phyloP scores from a whole-genome alignment of 2,113 vertebrate genomes.

The Thamnophis sirtalis region DNA sequence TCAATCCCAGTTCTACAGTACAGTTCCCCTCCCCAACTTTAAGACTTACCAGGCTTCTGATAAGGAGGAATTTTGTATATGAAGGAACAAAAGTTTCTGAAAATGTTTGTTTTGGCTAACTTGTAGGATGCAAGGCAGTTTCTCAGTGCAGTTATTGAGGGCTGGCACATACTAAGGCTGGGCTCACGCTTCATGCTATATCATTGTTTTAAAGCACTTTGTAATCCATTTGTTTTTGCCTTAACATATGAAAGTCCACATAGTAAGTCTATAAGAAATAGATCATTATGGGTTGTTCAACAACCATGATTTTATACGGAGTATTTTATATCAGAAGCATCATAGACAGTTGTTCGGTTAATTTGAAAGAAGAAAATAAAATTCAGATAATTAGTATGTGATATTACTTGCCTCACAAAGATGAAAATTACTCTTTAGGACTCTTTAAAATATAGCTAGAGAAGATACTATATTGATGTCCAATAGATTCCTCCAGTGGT shows the following conservation, averaged over 20 bases:
- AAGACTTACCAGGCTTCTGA: not conserved
- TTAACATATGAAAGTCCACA: not conserved
- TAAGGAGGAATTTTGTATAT: not conserved
- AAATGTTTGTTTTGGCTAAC: not conserved
- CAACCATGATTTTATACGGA: not conserved
- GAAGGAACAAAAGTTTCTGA: not conserved
- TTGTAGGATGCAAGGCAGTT: not conserved
- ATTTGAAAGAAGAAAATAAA: not conserved
- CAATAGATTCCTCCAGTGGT: not conserved
- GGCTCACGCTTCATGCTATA: not conserved
- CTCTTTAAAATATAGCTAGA: not conserved
- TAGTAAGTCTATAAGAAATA: not conserved
- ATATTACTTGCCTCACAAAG: not conserved
- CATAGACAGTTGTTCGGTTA: not conserved
- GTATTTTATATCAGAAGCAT: not conserved
- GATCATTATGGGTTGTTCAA: not conserved
- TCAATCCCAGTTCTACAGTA: not conserved
- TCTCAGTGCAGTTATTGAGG: not conserved
- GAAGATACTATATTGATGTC: not conserved
- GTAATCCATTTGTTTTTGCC: not conserved
- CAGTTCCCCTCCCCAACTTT: not conserved
- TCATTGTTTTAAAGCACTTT: not conserved
- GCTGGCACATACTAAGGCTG: not conserved
- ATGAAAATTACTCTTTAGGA: not conserved
- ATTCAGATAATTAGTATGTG: not conserved